These are phyloP conservation scores for Hyles lineata DNA, from an alignment of 2,888 invertebrate species.

Conservation along the genomic window DNA sequence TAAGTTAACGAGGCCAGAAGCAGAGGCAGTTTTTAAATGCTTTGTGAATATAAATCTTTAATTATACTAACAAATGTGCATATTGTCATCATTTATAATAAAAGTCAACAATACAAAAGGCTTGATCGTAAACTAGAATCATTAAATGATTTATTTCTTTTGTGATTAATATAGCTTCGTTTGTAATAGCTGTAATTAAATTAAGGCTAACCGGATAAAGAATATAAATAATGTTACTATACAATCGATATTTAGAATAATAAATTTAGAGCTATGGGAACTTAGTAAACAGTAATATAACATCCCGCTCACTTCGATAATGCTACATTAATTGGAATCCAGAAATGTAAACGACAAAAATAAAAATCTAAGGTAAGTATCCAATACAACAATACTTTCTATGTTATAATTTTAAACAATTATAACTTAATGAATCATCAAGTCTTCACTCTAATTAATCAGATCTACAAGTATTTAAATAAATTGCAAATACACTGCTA, in stretches of 20 bases:
- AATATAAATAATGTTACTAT: background rate
- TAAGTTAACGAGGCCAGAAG: constrained; percentile 23
- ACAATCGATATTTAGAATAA: background rate
- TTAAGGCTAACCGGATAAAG: background rate
- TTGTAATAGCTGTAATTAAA: constrained; percentile 1
- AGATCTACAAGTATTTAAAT: too few relatives aligned
- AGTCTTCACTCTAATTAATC: too few relatives aligned
- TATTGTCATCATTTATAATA: constrained; percentile 17
- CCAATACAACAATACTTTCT: too few relatives aligned
- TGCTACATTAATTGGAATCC: background rate
- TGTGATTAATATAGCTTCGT: background rate
- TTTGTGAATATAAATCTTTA: constrained; percentile 20
- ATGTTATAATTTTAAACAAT: too few relatives aligned
- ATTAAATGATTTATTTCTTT: constrained; percentile 23
- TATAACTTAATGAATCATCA: too few relatives aligned
- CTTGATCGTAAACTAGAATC: constrained; percentile 15
- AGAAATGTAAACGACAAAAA: too few relatives aligned
- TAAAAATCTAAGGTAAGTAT: too few relatives aligned
- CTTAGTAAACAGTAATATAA: background rate
- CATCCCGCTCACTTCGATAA: background rate
- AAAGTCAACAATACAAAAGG: constrained; percentile 25
- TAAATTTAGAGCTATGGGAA: background rate
- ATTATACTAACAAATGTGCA: constrained; percentile 25
- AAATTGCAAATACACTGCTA: background rate
- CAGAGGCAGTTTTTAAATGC: constrained; percentile 23